These are phyloP conservation scores for Apogon hyalosoma DNA, from an alignment of 2,797 vertebrate species.

Conservation along the genomic window DNA sequence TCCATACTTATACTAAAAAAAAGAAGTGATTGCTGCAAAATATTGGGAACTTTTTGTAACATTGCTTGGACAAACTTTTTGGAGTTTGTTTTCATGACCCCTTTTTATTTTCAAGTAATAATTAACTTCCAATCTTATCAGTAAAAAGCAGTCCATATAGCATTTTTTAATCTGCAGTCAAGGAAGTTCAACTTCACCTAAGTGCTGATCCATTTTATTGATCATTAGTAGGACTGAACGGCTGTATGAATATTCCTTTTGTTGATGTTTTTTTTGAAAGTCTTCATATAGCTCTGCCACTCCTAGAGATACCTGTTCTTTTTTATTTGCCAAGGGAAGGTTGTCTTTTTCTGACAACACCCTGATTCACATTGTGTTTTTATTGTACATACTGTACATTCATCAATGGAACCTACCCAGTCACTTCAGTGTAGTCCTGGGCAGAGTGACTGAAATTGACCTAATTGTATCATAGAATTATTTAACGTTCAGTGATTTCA, in stretches of 20 bases:
- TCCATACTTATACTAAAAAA: constrained; percentile 2
- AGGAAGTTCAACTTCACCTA: not conserved
- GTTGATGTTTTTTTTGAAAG: not conserved
- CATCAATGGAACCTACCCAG: not conserved
- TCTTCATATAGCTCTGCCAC: constrained; percentile 6
- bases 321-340: constrained; percentile 19
- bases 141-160: not conserved
- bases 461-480: too few species aligned
- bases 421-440: not conserved
- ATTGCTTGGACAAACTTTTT: not conserved
- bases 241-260: constrained; percentile 3
- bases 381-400: not conserved
- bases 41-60: not conserved
- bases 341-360: constrained; percentile 5
- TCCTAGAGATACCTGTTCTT: not conserved
- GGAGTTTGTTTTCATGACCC: not conserved
- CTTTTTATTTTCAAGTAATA: not conserved
- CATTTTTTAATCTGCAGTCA: not conserved
- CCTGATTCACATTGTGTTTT: not conserved
- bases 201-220: not conserved
- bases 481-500: too few species aligned
- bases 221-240: not conserved
- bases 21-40: not conserved
- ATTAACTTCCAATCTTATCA: constrained; percentile 1
- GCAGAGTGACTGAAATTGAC: too few species aligned